These are phyloP conservation scores for Drosophila hamatofila DNA, from an alignment of 2,888 invertebrate species.

Conservation along the genomic window DNA sequence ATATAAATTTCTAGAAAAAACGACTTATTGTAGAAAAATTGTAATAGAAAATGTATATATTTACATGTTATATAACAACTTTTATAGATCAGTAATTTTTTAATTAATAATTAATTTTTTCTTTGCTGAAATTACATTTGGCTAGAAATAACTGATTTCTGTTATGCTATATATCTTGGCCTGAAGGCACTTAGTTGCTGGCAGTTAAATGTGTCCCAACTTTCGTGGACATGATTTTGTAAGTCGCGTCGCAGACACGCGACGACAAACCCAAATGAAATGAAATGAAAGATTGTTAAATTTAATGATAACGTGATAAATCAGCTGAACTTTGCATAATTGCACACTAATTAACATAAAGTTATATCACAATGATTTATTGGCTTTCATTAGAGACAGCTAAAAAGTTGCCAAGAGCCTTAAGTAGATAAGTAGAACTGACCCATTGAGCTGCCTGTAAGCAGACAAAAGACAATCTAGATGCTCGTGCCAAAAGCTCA, in stretches of 20 bases:
- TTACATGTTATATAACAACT: background rate
- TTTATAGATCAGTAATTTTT: background rate
- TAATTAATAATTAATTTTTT: no score
- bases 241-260: conserved; percentile 10
- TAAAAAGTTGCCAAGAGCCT: background rate
- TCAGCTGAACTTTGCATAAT: conserved; percentile 45
- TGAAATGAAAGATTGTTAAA: conserved; percentile 20
- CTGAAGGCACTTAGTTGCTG: background rate
- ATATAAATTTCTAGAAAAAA: no score
- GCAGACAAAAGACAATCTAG: conserved; percentile 13
- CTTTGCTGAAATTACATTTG: background rate
- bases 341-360: conserved; percentile 37
- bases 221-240: conserved; percentile 24
- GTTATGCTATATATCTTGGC: background rate
- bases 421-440: conserved; percentile 29
- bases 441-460: conserved; percentile 47
- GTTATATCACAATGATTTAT: conserved; percentile 54
- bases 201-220: conserved; percentile 22
- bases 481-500: conserved; percentile 4
- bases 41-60: no score
- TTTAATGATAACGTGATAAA: conserved; percentile 37
- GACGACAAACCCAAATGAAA: background rate
- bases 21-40: no score
- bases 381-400: conserved; percentile 28
- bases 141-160: background rate